A percentile compares a stretch with the other conserved stretches of the same genome.
These are phyloP conservation scores for Epinephelus coioides DNA, from an alignment of 2,797 vertebrate species.

Conservation along the genomic window DNA sequence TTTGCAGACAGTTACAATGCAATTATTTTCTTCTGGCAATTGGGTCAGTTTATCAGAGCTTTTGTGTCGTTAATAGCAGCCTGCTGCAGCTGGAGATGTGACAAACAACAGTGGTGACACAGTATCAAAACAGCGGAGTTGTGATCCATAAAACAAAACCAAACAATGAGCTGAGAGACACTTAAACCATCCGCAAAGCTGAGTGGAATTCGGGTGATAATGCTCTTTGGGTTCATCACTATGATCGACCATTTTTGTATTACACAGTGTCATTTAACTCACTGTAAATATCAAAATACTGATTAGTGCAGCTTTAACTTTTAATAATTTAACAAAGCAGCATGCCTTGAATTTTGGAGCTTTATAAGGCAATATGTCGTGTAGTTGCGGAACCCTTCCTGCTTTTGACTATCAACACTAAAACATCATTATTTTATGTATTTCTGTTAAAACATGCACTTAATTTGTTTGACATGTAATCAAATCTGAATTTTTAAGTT, in stretches of 20 bases:
- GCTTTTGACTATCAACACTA: not conserved
- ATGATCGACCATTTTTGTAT: not conserved
- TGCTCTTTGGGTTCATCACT: not conserved
- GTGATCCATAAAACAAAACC: not conserved
- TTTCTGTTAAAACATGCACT: not conserved
- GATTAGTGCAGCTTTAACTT: conserved; percentile 12
- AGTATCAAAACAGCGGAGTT: not conserved
- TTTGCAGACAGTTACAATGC: too few relatives aligned
- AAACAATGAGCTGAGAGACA: not conserved
- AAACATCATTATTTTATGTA: not conserved
- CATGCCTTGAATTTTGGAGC: not conserved
- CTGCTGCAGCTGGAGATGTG: not conserved
- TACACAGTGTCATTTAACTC: not conserved
- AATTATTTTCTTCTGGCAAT: too few relatives aligned
- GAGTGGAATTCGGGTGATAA: not conserved
- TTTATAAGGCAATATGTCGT: not conserved
- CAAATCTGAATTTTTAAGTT: conserved; percentile 7
- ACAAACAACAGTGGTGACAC: not conserved
- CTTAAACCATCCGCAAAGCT: too few relatives aligned
- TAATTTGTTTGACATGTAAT: not conserved
- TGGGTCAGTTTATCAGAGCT: not conserved
- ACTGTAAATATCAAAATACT: not conserved
- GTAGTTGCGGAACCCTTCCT: not conserved
- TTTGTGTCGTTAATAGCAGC: not conserved
- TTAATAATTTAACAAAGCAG: not conserved